These are phyloP conservation scores for Sinelater perroti DNA, from an alignment of 2,888 invertebrate genomes.

Conservation along the genomic window DNA sequence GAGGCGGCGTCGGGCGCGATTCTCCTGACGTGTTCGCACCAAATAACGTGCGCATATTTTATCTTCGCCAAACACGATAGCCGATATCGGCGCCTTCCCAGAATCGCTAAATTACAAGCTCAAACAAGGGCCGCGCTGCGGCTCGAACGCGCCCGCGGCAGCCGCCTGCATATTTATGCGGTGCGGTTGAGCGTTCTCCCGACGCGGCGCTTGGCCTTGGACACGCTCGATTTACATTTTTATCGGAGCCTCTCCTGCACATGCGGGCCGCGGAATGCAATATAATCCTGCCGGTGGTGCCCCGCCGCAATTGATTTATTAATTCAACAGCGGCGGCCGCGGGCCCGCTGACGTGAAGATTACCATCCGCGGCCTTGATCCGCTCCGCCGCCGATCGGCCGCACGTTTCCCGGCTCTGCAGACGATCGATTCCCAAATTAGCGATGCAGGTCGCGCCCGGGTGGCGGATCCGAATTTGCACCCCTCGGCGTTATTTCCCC, in stretches of 20 bases:
- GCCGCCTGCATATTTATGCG: conserved; percentile 31
- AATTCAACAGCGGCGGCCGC: not conserved
- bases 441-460: conserved; percentile 23
- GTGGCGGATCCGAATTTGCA: conserved; percentile 21
- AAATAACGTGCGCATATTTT: conserved; percentile 19
- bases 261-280: conserved; percentile 10
- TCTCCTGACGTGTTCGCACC: conserved; percentile 26
- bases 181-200: conserved; percentile 30
- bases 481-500: conserved; percentile 15
- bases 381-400: conserved; percentile 19
- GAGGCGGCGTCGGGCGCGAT: conserved; percentile 6
- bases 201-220: conserved; percentile 26
- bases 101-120: conserved; percentile 28
- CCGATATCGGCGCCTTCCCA: conserved; percentile 22
- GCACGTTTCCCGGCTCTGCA: conserved; percentile 3
- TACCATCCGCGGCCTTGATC: conserved; percentile 30
- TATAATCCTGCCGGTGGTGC: conserved; percentile 14
- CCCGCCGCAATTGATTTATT: conserved; percentile 13
- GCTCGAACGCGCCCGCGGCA: conserved; percentile 20
- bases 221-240: conserved; percentile 24
- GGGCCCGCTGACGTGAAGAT: conserved; percentile 8
- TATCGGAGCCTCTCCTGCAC: conserved; percentile 18
- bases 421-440: conserved; percentile 29
- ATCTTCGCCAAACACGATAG: conserved; percentile 22
- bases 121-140: conserved; percentile 23